Base-by-base conservation (phyloP, 1,140 invertebrate genomes). In the Cecropterus lyciades region DNA sequence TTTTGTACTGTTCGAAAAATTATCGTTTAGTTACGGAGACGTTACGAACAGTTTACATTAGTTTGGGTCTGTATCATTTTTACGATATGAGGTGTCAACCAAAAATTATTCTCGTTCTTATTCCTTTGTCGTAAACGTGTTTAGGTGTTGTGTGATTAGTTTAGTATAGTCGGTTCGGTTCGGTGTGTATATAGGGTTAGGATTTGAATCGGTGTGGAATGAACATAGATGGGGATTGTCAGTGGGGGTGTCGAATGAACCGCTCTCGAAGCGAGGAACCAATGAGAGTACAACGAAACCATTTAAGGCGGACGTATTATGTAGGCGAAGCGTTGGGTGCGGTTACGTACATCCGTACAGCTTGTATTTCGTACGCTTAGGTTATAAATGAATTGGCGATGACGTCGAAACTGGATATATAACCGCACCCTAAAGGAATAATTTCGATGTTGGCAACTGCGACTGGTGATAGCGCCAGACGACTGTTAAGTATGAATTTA, bases 61-160 rank as follows among this genome's bases (percentile, higher is more conserved):
- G 17, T 56, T 17, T 27, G 0, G 37, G 37, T 33, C 17, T 9
- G 43, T 43, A n/a, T 43, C 20, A 24, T 24, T 24, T 1, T 43
- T n/a, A 17, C 24, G 4, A 20, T 60, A 63, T 73, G 72, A 72
- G 65, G 65, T 66, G 62, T 73, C 67, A 76, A 83, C 77, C 73
- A 83, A 84, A 82, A 79, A 72, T 75, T 68, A 70, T 71, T 75
- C 67, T 70, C 71, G 67, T 69, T 69, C 20, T 3, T 24, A 60
- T 70, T 51, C 70, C 14, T 24, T 43, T 20, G 17, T 14, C 7
- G 60, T 48, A 55, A 57, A 66, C 15, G 52, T 67, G 72, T 52
- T 53, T 82, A 82, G 70, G 42, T 42, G 33, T 11, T 15, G 11
- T 11, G 33, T 55, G 37, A 14, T 33, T 56, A 56, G 37, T 24